Evolutionary conservation across 2,797 vertebrate genomes (phyloP), one percentile per base, ranked within the genome.

Genomic region (Tinamus major): DNA sequence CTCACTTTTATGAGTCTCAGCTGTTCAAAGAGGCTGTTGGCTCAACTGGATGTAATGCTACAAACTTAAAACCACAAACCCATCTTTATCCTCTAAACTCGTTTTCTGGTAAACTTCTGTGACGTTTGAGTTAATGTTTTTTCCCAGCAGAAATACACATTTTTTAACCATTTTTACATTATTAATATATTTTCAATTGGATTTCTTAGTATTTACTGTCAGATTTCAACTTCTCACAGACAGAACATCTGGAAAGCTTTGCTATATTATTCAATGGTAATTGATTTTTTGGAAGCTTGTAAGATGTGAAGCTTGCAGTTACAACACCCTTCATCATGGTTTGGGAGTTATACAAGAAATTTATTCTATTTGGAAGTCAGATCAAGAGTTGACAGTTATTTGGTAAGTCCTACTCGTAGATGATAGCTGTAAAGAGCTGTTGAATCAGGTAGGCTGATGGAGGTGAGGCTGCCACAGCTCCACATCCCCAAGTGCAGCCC

Each of bases 371-470:
- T 46, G 48, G 13, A 14, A 77, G 65, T 68, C 62, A 71, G 3
- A n/a, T 51, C 18, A 61, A 35, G 7, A 76, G 8, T 5, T 49
- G 26, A 41, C 9, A 37, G 8, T 51, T 77, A 15, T 4, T 87
- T 90, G 10, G 23, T 62, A 79, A 94, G n/a, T 80, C 10, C 20
- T 24, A 21, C 4, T 16, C 8, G 61, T 42, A 53, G 31, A 19
- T 33, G 20, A 1, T 59, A 18, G 20, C 24, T 67, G 13, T 13
- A 14, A 15, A 33, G n/a, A 69, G 37, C 0, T 70, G 20, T 31
- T 1, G 4, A 2, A 7, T 6, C 31, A 62, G 18, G 19, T 48
- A 44, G 51, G 19, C 8, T 74, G 18, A 16, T 24, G 44, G 29
- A 74, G 15, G 39, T 77, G 51, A 70, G 31, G n/a, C 29, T 80